Evolutionary conservation across 1,140 invertebrate species (phyloP).

Genomic region (Cotesia chilonis): DNA sequence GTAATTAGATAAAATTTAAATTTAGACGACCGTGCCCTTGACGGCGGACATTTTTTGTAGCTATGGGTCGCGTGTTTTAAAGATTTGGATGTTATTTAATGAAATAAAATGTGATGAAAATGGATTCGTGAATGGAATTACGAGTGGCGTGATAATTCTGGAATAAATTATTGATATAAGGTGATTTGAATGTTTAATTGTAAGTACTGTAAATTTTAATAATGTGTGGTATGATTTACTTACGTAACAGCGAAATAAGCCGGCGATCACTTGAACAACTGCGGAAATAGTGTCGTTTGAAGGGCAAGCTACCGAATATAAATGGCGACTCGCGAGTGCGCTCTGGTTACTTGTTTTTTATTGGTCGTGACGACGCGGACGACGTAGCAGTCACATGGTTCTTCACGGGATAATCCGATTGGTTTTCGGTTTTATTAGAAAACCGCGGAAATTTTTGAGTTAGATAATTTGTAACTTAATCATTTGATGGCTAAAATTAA

Average conservation of each 20-base stretch:
- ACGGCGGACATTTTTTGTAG: slow-evolving; percentile 1
- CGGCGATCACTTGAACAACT: slow-evolving; percentile 47
- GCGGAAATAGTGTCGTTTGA: slow-evolving; percentile 63
- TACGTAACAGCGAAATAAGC: slow-evolving; percentile 42
- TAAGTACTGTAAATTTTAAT: background rate
- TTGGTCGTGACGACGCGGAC: slow-evolving; percentile 28
- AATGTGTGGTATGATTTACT: slow-evolving; percentile 41
- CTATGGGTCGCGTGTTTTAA: background rate
- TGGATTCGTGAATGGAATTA: background rate
- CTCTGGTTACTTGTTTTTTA: slow-evolving; percentile 34
- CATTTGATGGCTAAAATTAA: too few species aligned
- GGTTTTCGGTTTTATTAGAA: background rate
- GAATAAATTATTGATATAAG: background rate
- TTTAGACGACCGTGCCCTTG: background rate
- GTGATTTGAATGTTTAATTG: too few species aligned
- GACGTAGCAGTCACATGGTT: slow-evolving; percentile 38
- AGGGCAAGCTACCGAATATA: slow-evolving; percentile 62
- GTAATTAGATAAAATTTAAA: background rate
- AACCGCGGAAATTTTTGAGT: too few species aligned
- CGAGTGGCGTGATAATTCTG: background rate
- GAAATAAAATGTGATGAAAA: background rate
- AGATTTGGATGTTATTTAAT: background rate
- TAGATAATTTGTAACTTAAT: too few species aligned
- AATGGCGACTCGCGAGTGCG: slow-evolving; percentile 50
- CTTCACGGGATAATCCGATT: too few species aligned